Evolutionary conservation across 1,140 invertebrate species (phyloP).

Genomic region (Sipha flava): DNA sequence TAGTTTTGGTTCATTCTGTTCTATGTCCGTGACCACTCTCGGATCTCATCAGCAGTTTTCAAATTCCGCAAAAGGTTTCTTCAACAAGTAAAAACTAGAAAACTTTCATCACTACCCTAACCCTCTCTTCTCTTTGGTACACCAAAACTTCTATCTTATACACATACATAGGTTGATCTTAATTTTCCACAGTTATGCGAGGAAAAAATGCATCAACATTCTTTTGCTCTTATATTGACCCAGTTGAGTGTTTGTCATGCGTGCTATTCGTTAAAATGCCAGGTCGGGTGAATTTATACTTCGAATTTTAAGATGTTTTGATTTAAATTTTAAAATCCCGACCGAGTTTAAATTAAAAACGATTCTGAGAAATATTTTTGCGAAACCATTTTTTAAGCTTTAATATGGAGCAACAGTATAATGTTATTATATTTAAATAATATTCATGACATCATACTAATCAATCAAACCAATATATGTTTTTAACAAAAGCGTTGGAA

Average conservation of each 20-base stretch:
- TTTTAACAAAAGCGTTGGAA: too few relatives aligned
- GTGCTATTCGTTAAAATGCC: neutral
- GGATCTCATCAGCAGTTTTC: slow-evolving; percentile 9
- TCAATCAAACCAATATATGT: too few relatives aligned
- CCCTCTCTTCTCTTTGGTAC: neutral
- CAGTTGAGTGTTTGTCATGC: neutral
- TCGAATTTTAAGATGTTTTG: neutral
- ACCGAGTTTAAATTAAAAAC: neutral
- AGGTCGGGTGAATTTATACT: neutral
- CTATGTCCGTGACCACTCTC: neutral
- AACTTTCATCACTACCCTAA: neutral
- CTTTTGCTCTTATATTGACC: neutral
- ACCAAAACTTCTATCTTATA: neutral
- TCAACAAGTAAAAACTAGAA: slow-evolving; percentile 20
- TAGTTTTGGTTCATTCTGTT: neutral
- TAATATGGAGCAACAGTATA: too few relatives aligned
- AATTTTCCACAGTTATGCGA: neutral
- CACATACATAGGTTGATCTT: neutral
- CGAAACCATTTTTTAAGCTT: too few relatives aligned
- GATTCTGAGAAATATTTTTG: too few relatives aligned
- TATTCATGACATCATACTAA: too few relatives aligned
- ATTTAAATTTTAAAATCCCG: neutral
- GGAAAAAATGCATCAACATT: neutral
- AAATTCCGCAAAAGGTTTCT: slow-evolving; percentile 16
- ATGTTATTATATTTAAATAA: too few relatives aligned